These are phyloP conservation scores for Petroica traversi DNA, from an alignment of 2,113 vertebrate species.

Conservation along the genomic window DNA sequence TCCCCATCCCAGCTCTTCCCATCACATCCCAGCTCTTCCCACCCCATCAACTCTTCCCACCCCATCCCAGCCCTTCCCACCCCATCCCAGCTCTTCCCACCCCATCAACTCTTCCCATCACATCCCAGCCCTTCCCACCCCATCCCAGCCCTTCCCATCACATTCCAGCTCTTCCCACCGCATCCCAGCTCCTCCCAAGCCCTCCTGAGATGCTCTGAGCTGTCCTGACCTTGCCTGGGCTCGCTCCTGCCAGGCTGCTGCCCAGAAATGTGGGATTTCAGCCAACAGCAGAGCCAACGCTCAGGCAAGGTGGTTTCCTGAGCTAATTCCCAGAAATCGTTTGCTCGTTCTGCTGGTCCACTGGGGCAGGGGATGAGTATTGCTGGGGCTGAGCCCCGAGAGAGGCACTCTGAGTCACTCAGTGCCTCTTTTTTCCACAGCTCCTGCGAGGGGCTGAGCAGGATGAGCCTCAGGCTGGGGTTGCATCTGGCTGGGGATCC, in stretches of 20 bases:
- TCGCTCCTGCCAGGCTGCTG: background rate
- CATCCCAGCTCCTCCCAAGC: background rate
- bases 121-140: background rate
- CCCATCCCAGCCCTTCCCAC: background rate
- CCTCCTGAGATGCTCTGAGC: background rate
- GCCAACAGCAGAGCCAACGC: background rate
- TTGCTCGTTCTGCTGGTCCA: background rate
- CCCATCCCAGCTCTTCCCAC: background rate
- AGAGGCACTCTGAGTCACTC: background rate
- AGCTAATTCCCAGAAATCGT: background rate
- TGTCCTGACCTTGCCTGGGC: background rate
- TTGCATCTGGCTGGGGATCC: background rate
- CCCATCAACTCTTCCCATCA: background rate
- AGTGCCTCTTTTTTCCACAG: rapidly evolving
- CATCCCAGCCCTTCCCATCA: background rate
- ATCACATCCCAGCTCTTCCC: background rate
- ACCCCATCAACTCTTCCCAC: rapidly evolving
- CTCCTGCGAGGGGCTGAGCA: background rate
- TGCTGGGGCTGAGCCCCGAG: background rate
- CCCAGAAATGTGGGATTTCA: background rate
- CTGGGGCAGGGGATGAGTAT: background rate
- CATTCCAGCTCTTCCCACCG: background rate
- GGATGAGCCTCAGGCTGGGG: background rate
- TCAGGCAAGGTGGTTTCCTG: background rate
- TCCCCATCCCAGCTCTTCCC: background rate